phyloP scores from a whole-genome alignment of 35 echinoderm and acorn worm species.

The Acanthaster planci region DNA sequence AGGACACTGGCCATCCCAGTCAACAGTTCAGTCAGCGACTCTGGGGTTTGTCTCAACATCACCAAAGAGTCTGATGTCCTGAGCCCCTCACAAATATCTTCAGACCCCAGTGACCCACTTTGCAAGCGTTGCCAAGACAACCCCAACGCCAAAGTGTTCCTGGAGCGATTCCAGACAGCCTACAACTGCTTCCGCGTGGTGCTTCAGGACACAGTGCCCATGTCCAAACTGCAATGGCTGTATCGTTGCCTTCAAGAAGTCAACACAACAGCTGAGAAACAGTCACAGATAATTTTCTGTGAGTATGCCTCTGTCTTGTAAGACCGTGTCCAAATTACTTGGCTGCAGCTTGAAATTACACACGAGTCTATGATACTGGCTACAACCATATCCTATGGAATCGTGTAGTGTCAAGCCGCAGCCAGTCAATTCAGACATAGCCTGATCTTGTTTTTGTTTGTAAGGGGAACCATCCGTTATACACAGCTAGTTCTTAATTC shows the following conservation, averaged over 20 bases:
- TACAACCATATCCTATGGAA: no score
- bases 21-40: not conserved
- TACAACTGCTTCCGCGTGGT: constrained; percentile 65
- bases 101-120: constrained; percentile 24
- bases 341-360: no score
- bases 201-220: constrained; percentile 58
- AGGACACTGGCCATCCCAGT: not conserved
- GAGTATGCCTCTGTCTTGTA: constrained; percentile 24
- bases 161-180: constrained; percentile 57
- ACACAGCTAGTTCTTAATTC: no score
- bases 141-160: constrained; percentile 40
- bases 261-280: constrained; percentile 61
- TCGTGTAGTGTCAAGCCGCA: no score
- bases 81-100: not conserved
- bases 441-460: no score
- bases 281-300: constrained; percentile 63
- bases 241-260: constrained; percentile 65
- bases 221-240: constrained; percentile 69
- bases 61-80: not conserved
- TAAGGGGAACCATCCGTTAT: no score
- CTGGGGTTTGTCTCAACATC: not conserved
- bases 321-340: no score
- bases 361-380: no score
- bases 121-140: constrained; percentile 13
- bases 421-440: no score